Evolutionary conservation across 2,888 invertebrate genomes (phyloP).

Genomic region (Cyclophora albipunctata): DNA sequence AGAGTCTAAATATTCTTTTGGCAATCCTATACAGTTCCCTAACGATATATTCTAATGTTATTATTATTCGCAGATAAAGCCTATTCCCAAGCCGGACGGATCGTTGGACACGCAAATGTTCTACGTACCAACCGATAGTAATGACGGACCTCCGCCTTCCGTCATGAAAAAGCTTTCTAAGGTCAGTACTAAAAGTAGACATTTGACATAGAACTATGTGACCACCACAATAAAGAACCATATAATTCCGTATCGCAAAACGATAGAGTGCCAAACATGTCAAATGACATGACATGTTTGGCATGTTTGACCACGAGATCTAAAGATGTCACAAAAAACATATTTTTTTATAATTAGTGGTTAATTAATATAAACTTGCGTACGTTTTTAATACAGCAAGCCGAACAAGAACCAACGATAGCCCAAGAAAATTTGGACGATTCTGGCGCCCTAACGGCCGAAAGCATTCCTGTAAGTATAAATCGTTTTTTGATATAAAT

Average conservation of each 20-base stretch:
- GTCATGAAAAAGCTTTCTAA: constrained; percentile 58
- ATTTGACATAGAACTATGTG: neutral
- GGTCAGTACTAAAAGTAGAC: constrained; percentile 25
- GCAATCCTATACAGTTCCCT: too few species aligned
- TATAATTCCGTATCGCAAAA: too few species aligned
- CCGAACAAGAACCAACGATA: constrained; percentile 24
- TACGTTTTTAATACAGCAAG: neutral
- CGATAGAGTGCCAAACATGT: too few species aligned
- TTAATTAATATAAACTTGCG: too few species aligned
- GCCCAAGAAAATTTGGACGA: neutral
- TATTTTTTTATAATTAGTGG: too few species aligned
- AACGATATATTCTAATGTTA: too few species aligned
- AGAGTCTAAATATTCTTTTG: too few species aligned
- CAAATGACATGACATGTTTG: too few species aligned
- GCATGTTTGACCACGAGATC: too few species aligned
- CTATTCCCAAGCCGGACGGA: constrained; percentile 86
- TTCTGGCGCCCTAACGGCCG: constrained; percentile 12
- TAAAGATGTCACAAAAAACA: too few species aligned
- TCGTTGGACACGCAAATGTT: constrained; percentile 85
- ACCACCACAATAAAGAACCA: neutral
- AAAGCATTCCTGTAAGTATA: constrained; percentile 26
- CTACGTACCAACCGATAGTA: constrained; percentile 81
- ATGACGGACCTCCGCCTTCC: constrained; percentile 70
- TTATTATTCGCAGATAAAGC: constrained; percentile 76
- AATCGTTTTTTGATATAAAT: neutral